Conservation (phyloP, 1,140 invertebrate species). For the Heliothis subflexa region DNA sequence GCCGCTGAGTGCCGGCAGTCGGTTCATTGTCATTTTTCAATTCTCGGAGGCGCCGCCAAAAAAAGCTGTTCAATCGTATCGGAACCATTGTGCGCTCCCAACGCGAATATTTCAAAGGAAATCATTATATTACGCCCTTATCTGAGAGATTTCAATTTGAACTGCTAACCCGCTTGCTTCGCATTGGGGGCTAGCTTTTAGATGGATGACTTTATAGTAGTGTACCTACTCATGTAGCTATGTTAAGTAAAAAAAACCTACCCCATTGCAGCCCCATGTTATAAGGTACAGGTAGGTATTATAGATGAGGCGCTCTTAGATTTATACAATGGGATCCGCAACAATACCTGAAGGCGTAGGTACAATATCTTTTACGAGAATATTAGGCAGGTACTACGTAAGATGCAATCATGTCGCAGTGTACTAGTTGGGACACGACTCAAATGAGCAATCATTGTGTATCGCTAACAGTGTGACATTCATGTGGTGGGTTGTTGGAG, state of each 20-base stretch:
- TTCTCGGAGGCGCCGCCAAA: constrained; percentile 47
- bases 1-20: constrained; percentile 8
- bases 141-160: constrained; percentile 36
- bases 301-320: too few relatives aligned
- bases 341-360: too few relatives aligned
- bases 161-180: neutral
- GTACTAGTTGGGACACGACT: too few relatives aligned
- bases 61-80: constrained; percentile 44
- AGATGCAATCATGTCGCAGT: too few relatives aligned
- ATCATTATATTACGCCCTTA: constrained; percentile 56
- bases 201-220: neutral
- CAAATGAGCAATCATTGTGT: too few relatives aligned
- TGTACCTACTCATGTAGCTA: neutral
- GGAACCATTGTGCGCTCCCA: constrained; percentile 35
- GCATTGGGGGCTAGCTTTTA: neutral
- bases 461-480: too few relatives aligned
- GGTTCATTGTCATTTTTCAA: constrained; percentile 58
- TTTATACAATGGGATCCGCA: too few relatives aligned
- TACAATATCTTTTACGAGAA: too few relatives aligned
- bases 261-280: too few relatives aligned
- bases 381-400: too few relatives aligned
- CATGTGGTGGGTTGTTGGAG: neutral
- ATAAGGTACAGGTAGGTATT: too few relatives aligned
- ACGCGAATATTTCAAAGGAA: constrained; percentile 59
- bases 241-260: too few relatives aligned